phyloP scores from a whole-genome alignment of 2,797 vertebrate genomes.

The Vultur gryphus region DNA sequence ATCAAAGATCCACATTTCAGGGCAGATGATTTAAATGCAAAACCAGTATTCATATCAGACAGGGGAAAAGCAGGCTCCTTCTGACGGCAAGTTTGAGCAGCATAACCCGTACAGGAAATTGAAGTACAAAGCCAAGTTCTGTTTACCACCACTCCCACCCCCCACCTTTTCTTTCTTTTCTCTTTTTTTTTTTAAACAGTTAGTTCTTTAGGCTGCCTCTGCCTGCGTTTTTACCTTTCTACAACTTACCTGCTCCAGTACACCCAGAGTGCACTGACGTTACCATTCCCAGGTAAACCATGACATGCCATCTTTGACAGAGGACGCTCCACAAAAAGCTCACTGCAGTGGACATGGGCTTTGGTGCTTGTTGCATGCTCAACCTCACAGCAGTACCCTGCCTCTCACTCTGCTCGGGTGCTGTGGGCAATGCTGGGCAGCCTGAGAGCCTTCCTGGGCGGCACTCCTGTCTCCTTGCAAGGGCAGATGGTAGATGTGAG shows the following conservation, averaged over 20 bases:
- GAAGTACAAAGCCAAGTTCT: not conserved
- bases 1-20: conserved; percentile 30
- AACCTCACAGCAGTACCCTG: fast-evolving
- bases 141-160: not conserved
- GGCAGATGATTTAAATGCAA: conserved; percentile 33
- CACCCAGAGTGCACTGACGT: fast-evolving
- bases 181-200: not conserved
- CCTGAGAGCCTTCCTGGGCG: not conserved
- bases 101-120: not conserved
- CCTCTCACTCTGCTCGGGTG: fast-evolving
- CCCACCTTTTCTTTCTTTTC: fast-evolving
- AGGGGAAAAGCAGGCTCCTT: not conserved
- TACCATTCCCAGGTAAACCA: fast-evolving
- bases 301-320: not conserved
- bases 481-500: not conserved
- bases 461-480: not conserved
- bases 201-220: not conserved
- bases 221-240: not conserved
- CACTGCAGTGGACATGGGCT: too few relatives aligned
- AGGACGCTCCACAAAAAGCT: not conserved
- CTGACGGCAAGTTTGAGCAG: not conserved
- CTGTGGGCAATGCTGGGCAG: not conserved
- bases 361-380: not conserved
- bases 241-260: not conserved
- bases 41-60: not conserved